Evolutionary conservation across 2,888 invertebrate genomes (phyloP).

Genomic region (Nymphalis polychloros): DNA sequence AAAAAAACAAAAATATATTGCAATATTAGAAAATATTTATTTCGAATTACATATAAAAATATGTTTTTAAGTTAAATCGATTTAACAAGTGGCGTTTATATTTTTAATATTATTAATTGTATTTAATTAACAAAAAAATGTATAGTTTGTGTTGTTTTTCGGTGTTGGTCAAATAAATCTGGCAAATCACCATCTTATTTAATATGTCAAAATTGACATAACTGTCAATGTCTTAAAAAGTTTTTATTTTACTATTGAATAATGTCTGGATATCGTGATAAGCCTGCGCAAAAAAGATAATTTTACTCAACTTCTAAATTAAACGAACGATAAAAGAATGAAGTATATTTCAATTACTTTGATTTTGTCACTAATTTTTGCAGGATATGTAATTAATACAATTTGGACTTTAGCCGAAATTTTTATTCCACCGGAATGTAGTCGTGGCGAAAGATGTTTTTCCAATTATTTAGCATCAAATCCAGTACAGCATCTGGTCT

Average conservation of each 20-base stretch:
- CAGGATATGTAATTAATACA: slow-evolving; percentile 86
- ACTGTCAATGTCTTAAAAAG: slow-evolving; percentile 10
- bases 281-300: not conserved
- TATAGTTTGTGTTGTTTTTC: too few species aligned
- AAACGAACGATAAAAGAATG: slow-evolving; percentile 49
- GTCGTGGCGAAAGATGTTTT: slow-evolving; percentile 84
- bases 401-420: slow-evolving; percentile 89
- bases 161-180: too few species aligned
- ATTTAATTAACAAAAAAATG: too few species aligned
- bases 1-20: slow-evolving; percentile 32
- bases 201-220: not conserved
- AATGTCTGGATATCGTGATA: not conserved
- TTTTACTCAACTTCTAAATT: not conserved
- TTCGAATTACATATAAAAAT: not conserved
- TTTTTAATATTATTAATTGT: not conserved
- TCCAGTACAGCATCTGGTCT: slow-evolving; percentile 85
- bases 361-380: slow-evolving; percentile 84
- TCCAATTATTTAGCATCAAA: slow-evolving; percentile 85
- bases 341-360: slow-evolving; percentile 83
- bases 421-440: slow-evolving; percentile 87
- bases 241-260: too few species aligned
- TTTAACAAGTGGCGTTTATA: not conserved
- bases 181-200: too few species aligned
- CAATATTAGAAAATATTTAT: slow-evolving; percentile 13
- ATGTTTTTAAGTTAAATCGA: not conserved